Base-by-base conservation (phyloP, 2,113 vertebrate species). In the Vulpes lagopus region DNA sequence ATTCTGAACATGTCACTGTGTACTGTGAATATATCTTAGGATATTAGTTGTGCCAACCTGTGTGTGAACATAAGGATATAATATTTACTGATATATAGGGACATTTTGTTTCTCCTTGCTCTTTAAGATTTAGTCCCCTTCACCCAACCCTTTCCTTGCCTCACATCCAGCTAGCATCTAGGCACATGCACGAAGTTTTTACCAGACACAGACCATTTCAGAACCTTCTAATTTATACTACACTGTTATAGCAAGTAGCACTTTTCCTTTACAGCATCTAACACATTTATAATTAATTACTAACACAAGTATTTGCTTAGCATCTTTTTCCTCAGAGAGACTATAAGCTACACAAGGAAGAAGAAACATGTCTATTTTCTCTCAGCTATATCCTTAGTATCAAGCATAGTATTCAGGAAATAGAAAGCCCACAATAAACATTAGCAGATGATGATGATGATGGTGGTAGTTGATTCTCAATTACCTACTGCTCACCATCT, bases 61-160 rank as follows among this genome's bases (percentile, higher is more conserved):
- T 78, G 35, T 80, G 59, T 83, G 78, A 73, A 91, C 60, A 59
- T 10, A 49, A 55, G 62, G 43, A 88, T 74, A 17, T 60, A 78
- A 85, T 96, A 88, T 90, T 87, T 80, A 69, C 30, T 96, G 91
- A 95, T 55, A 60, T 14, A 32, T 5, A 71, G 27, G 93, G 69
- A 51, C 80, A 91, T 85, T 82, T 84, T 71, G 17, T 71, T 96
- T 89, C 91, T 88, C 80, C 80, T 94, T 92, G 92, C 27, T 94
- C 53, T 85, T 86, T 57, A 16, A 78, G 80, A 59, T 83, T 79
- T 30, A 43, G 57, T 84, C 14, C 93, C 92, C 67, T 78, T 60
- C 51, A 49, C 35, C 53, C 32, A 35, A 1, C 43, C 7, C 12
- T 74, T 30, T 14, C 19, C 27, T 64, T 51, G n/a, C 11, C 17